Percentiles rank a stretch among this genome's conserved stretches.
Conservation (phyloP, 37 sponge, comb jelly and placozoan species). For the Tethya wilhelma region DNA sequence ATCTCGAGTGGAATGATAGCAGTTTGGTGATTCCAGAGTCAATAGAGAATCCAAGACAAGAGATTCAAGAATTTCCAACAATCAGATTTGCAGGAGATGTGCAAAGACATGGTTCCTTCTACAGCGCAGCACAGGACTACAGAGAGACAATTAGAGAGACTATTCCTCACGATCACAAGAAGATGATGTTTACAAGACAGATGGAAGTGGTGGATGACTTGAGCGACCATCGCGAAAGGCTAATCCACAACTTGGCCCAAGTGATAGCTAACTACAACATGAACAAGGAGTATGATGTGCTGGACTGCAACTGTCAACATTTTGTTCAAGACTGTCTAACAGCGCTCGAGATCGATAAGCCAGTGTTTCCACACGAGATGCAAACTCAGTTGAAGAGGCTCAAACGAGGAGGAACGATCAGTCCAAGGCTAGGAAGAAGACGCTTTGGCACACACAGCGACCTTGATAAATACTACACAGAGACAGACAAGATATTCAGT, state of each 20-base stretch:
- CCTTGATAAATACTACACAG: too few species aligned
- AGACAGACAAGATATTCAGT: too few species aligned
- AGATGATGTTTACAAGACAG: background rate
- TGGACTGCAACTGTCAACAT: slow-evolving; percentile 22
- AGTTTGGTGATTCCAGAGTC: slow-evolving; percentile 11
- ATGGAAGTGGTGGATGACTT: background rate
- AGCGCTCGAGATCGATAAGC: background rate
- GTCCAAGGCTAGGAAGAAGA: background rate
- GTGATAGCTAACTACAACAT: slow-evolving; percentile 22
- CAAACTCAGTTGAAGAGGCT: background rate
- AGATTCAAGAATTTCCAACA: background rate
- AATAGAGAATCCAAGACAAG: too few species aligned
- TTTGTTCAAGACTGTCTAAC: slow-evolving; percentile 7
- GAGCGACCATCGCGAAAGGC: background rate
- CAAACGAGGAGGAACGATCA: background rate
- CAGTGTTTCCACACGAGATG: background rate
- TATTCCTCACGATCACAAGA: too few species aligned
- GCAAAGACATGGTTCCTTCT: too few species aligned
- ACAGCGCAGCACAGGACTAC: too few species aligned
- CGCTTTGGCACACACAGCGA: too few species aligned
- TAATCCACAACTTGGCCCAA: slow-evolving; percentile 13
- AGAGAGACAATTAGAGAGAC: too few species aligned
- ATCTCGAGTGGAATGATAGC: slow-evolving; percentile 12
- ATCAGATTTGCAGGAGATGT: too few species aligned
- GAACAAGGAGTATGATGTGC: background rate